A percentile compares a stretch with the other conserved stretches of the same genome.
phyloP scores from a whole-genome alignment of 92 coral and sea anemone species.

The Porites rus region DNA sequence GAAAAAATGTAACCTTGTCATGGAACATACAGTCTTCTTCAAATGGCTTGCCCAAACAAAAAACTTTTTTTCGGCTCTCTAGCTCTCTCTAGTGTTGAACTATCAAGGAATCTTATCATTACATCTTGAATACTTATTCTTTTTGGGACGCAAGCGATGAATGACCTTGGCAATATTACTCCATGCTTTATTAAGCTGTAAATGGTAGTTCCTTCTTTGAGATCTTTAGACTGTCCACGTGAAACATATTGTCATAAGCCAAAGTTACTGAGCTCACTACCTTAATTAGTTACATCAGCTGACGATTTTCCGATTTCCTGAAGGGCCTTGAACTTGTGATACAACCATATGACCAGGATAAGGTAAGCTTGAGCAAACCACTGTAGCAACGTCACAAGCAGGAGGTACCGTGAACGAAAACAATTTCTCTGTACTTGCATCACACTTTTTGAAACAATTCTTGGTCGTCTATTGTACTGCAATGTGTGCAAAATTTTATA shows the following conservation, averaged over 20 bases:
- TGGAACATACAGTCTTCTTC: constrained; percentile 48
- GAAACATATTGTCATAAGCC: constrained; percentile 64
- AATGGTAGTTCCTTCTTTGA: constrained; percentile 45
- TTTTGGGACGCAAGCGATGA: constrained; percentile 51
- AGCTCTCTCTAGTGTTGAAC: constrained; percentile 48
- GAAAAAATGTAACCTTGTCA: constrained; percentile 47
- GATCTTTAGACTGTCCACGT: constrained; percentile 48
- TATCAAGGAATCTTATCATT: constrained; percentile 32
- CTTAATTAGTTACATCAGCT: neutral
- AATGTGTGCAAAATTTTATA: too few species aligned
- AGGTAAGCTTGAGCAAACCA: constrained; percentile 37
- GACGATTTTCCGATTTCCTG: constrained; percentile 32
- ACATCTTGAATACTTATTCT: constrained; percentile 49
- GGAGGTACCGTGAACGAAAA: too few species aligned
- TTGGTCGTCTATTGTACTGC: too few species aligned
- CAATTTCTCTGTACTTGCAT: too few species aligned
- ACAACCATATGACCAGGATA: constrained; percentile 42
- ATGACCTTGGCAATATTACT: constrained; percentile 38
- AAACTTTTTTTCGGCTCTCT: constrained; percentile 37
- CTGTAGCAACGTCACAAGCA: too few species aligned
- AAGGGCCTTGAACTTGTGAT: constrained; percentile 38
- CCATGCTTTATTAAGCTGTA: constrained; percentile 52
- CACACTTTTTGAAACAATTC: too few species aligned
- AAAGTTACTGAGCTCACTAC: constrained; percentile 1
- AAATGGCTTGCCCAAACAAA: constrained; percentile 58